phyloP scores from a whole-genome alignment of 2,797 vertebrate species.

The Synaphobranchus kaupii region DNA sequence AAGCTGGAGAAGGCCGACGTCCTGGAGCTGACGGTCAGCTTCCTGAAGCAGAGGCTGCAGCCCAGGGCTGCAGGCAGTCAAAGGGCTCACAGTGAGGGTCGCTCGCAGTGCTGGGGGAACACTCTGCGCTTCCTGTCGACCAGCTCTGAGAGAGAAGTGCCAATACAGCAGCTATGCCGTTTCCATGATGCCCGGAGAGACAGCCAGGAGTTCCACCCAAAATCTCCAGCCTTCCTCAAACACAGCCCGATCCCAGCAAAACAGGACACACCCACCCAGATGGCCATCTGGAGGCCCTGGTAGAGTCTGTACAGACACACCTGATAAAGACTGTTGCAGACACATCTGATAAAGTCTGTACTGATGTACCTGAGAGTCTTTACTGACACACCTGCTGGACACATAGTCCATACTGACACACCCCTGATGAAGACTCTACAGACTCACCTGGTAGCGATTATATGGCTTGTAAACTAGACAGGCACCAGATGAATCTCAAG shows the following conservation, averaged over 20 bases:
- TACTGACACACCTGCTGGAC: constrained; percentile 47
- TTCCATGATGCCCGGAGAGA: constrained; percentile 41
- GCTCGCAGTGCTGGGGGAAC: constrained; percentile 66
- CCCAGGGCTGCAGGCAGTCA: constrained; percentile 57
- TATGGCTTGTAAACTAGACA: constrained; percentile 42
- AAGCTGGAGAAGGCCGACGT: constrained; percentile 72
- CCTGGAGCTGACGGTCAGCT: constrained; percentile 70
- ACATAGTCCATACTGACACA: not conserved
- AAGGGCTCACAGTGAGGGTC: constrained; percentile 68
- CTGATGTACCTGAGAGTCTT: not conserved
- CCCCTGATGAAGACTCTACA: constrained; percentile 7
- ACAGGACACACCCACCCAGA: constrained; percentile 38
- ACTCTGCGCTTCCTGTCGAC: constrained; percentile 69
- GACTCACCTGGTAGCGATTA: constrained; percentile 23
- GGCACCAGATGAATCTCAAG: constrained; percentile 37
- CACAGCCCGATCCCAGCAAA: constrained; percentile 48
- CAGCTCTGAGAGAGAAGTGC: constrained; percentile 42
- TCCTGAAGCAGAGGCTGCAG: constrained; percentile 43
- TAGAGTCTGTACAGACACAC: constrained; percentile 38
- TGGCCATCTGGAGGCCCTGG: constrained; percentile 62
- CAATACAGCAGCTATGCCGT: not conserved
- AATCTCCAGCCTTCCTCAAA: constrained; percentile 41
- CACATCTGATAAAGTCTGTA: constrained; percentile 14
- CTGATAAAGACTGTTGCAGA: not conserved
- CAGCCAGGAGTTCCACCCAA: constrained; percentile 22